Conservation (phyloP, 2,113 vertebrate genomes). For the Ictalurus punctatus region DNA sequence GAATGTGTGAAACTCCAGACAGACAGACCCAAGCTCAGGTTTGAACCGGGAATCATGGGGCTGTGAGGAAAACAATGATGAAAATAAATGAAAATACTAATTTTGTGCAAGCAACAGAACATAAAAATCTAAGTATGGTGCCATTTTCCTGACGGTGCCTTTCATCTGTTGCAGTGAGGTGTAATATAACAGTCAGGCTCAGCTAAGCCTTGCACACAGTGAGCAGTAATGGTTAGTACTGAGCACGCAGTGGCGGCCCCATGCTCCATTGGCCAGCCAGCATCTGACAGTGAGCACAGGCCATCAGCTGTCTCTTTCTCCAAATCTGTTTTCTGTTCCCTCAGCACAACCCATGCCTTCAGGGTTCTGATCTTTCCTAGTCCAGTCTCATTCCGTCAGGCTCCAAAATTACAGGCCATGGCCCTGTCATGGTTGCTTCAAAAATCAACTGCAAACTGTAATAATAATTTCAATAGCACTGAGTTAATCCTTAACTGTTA, state of each 20-base stretch:
- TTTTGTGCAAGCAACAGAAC: neutral
- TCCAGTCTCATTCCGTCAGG: neutral
- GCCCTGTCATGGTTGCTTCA: neutral
- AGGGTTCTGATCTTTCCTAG: constrained; percentile 25
- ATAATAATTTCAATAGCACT: neutral
- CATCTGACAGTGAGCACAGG: constrained; percentile 32
- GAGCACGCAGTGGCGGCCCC: constrained; percentile 31
- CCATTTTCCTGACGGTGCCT: constrained; percentile 1
- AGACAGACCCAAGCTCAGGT: neutral
- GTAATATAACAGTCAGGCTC: constrained; percentile 35
- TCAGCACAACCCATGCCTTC: constrained; percentile 20
- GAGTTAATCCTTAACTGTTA: neutral
- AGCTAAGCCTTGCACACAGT: constrained; percentile 30
- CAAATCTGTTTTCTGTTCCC: constrained; percentile 37
- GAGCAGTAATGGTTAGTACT: constrained; percentile 25
- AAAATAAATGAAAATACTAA: neutral
- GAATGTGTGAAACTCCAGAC: neutral
- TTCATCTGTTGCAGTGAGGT: constrained; percentile 14
- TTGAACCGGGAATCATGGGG: neutral
- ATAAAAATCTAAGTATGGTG: neutral
- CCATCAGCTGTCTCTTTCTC: constrained; percentile 30
- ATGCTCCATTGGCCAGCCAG: constrained; percentile 30
- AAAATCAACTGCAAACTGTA: neutral
- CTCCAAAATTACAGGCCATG: neutral
- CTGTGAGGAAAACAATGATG: neutral